Evolutionary conservation across 2,797 vertebrate species (phyloP).

Genomic region (Phaenicophaeus curvirostris): DNA sequence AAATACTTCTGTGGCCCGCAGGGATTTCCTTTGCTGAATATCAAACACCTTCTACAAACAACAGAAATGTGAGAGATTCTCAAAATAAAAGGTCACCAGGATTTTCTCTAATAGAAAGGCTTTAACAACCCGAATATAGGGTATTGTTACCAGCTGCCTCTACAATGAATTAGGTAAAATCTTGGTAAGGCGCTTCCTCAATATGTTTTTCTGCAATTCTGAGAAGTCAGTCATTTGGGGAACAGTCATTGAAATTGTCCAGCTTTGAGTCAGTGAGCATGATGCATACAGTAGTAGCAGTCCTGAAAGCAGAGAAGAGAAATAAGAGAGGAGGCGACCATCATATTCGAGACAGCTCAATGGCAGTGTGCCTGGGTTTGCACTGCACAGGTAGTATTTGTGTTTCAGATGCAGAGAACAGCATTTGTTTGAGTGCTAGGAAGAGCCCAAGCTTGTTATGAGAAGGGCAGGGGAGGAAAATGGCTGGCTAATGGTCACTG

Average conservation of each 20-base stretch:
- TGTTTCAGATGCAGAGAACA: slow-evolving; percentile 35
- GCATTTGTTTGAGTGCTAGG: slow-evolving; percentile 6
- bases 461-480: neutral
- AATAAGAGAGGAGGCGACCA: neutral
- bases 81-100: slow-evolving; percentile 64
- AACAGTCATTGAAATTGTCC: neutral
- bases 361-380: slow-evolving; percentile 36
- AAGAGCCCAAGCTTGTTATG: neutral
- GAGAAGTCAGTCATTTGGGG: neutral
- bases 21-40: slow-evolving; percentile 49
- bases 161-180: neutral
- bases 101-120: slow-evolving; percentile 64
- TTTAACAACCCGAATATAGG: slow-evolving; percentile 7
- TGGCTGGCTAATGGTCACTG: neutral
- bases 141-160: slow-evolving; percentile 40
- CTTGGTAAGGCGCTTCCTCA: neutral
- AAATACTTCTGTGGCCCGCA: neutral
- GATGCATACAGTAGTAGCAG: neutral
- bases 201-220: neutral
- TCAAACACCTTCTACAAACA: slow-evolving; percentile 56
- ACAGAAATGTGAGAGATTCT: slow-evolving; percentile 53
- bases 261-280: accelerated
- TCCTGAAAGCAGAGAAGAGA: neutral
- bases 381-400: slow-evolving; percentile 38
- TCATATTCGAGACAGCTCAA: neutral